Base-by-base conservation (phyloP, 2,797 vertebrate genomes). In the Acropternis orthonyx region DNA sequence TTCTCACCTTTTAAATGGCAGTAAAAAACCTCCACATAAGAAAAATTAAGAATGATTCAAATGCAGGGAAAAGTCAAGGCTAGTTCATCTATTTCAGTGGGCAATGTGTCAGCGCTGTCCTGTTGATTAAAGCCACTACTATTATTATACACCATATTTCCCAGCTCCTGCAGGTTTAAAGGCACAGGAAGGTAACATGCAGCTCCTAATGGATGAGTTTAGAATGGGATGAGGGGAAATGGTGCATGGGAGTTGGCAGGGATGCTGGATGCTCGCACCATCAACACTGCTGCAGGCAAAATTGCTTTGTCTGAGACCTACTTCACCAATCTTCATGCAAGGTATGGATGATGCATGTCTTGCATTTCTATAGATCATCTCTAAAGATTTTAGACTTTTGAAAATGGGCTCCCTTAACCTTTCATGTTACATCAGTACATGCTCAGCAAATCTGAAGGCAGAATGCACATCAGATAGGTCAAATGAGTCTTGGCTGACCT, bases 1-100 rank as follows among this genome's bases (percentile, higher is more conserved):
- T 91, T 91, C 59, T 87, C 71, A 87, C 88, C 61, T 91, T 95
- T 79, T 48, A 92, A 85, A 86, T 79, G 69, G 56, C 41, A 76
- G 63, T 46, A 56, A 96, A 95, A 93, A 73, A 22, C 37, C 34
- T 76, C 66, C 14, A 52, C 28, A 28, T 16, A 46, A 82, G 63
- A 92, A 96, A 92, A 95, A 93, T 66, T 49, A 86, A 87, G 67
- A 85, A 77, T 71, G 75, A 74, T 87, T 65, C 11, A 95, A 86
- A 84, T 61, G 30, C 44, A 85, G 54, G 20, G 27, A 65, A 78
- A 92, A 82, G 48, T 58, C 71, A 71, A 81, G 18, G 41, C 34
- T 39, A 65, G n/a, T 65, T 88, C 41, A 51, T 32, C 43, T 88
- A 1, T 82, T 95, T 83, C 67, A 79, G 58, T 34, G 48, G 75